Evolutionary conservation across 92 coral and sea anemone species (phyloP), one percentile per base, ranked within the genome.

Genomic region (Palythoa grandis): DNA sequence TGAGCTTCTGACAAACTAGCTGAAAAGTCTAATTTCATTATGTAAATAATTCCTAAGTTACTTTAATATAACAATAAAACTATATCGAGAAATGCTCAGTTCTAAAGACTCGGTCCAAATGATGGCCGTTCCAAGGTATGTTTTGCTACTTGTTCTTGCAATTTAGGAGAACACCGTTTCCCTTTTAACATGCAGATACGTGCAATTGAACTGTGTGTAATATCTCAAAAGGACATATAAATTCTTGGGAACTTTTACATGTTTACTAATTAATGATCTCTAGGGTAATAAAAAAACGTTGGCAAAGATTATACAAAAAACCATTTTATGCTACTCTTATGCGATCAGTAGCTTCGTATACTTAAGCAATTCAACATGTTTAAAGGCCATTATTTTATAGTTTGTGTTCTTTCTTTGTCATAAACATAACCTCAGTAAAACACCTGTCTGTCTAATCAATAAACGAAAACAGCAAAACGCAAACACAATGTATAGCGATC

Each of bases 371-470:
- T 29, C 35, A 29, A 29, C 35, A 29, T 29, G 35, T 29, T 61
- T 61, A 61, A 61, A 61, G 69, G 69, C 69, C 69, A 5, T 61
- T 61, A 61, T 61, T 10, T 61, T 61, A 10, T 61, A 61, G 69
- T 10, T 61, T n/a, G 11, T 0, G 69, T 61, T 61, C 3, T 61
- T 61, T 61, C 17, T 61, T 61, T 10, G 69, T 61, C 69, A 61
- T 61, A 61, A 61, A 61, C 69, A 61, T 61, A 61, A 61, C 69
- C 3, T 61, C 69, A 61, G 69, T 61, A 61, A 61, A 61, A 61
- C 69, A 61, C 69, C 69, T 61, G 69, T 61, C n/a, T 61, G 69
- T n/a, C 69, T 61, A n/a, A 61, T 61, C 69, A 61, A 61, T 61
- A 29, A 29, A 29, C 35, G 35, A 29, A 29, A 29, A 29, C 35